Base-by-base conservation (phyloP, 2,797 vertebrate species). In the Todus mexicanus region DNA sequence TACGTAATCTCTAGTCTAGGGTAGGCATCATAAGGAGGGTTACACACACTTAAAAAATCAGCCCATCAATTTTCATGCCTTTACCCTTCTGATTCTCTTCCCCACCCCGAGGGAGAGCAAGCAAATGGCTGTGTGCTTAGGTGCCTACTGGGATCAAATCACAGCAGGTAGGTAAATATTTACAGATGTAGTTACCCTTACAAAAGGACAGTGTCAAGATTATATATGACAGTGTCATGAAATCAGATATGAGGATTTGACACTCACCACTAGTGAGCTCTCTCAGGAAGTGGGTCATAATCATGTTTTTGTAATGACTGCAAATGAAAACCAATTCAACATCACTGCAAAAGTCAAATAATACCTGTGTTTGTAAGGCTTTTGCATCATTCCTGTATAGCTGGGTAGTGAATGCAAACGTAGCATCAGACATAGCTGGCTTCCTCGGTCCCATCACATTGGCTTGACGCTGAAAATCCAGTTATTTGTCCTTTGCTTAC, bases 281-380 rank as follows among this genome's bases (percentile, higher is more conserved):
- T 7, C 20, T 43, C 51, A 70, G 13, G 14, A 89, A 84, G 16
- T 7, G 17, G n/a, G 35, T 31, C 68, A 43, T 6, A 48, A 47
- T 50, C 2, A 60, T 11, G 6, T 29, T 63, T 75, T n/a, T 33
- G 7, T 37, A 74, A 61, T 2, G 2, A 64, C 43, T 13, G 45
- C 51, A 74, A 43, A 88, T 15, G 13, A 64, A 93, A 91, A 61
- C 5, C 19, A 84, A 38, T 31, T 56, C 60, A 20, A 60, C 56
- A 47, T 45, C 2, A 4, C 33, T 51, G 29, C 42, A 65, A 20
- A 74, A 22, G 8, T 43, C 33, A 71, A 40, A 50, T 5, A 45
- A 48, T 98, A 99, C 99, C 98, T 99, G 98, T 5, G 96, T 98
- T 48, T 97, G 97, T 10, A 90, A 92, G 51, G 50, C 31, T 25